A percentile compares a stretch with the other conserved stretches of the same genome.
These are phyloP conservation scores for Calycopis cecrops DNA, from an alignment of 1,140 invertebrate species.

Conservation along the genomic window DNA sequence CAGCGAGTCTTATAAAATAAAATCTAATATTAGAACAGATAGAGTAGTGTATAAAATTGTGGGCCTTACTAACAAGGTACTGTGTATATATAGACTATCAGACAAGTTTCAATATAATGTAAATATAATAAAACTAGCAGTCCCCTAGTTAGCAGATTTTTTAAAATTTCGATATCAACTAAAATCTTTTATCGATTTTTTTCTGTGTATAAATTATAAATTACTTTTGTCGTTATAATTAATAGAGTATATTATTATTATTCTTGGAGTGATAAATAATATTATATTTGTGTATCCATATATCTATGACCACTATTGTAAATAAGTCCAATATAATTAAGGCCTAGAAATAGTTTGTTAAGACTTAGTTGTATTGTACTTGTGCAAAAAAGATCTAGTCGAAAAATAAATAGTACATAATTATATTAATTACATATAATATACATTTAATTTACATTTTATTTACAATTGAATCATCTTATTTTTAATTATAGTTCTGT, in stretches of 20 bases:
- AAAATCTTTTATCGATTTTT: background rate
- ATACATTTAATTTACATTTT: conserved; percentile 17
- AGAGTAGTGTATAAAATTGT: conserved; percentile 1
- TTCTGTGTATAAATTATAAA: conserved; percentile 1
- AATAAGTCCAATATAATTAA: conserved; percentile 9
- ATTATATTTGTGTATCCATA: conserved; percentile 6
- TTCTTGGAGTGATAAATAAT: conserved; percentile 12
- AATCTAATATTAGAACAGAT: background rate
- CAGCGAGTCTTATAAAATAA: conserved; percentile 1
- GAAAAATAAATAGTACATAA: conserved; percentile 63
- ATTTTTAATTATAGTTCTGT: conserved; percentile 84
- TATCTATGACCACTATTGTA: conserved; percentile 7
- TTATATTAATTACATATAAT: conserved; percentile 61
- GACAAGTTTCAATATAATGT: background rate
- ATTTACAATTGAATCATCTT: conserved; percentile 17
- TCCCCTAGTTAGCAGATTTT: conserved; percentile 1
- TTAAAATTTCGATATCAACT: conserved; percentile 5
- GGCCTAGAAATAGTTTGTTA: conserved; percentile 9
- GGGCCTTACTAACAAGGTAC: conserved; percentile 6
- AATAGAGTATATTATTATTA: conserved; percentile 12
- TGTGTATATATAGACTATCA: background rate
- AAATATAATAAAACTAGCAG: background rate
- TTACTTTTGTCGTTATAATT: conserved; percentile 1
- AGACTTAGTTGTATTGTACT: conserved; percentile 11
- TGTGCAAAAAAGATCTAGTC: conserved; percentile 71